A percentile compares a stretch with the other conserved stretches of the same genome.
These are phyloP conservation scores for Hybognathus amarus DNA, from an alignment of 2,797 vertebrate genomes.

Conservation along the genomic window DNA sequence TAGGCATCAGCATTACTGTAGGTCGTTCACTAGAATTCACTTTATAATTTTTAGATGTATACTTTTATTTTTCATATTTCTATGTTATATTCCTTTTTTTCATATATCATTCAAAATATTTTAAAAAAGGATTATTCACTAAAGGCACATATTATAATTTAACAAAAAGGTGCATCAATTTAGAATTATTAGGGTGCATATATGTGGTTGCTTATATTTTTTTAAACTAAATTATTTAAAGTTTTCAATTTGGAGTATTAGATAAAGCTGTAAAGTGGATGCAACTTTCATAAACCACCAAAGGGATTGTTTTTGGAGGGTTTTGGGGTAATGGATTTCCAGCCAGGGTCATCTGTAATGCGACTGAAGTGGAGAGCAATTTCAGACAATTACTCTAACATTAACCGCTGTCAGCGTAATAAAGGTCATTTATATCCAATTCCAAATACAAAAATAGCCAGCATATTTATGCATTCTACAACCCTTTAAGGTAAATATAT, in stretches of 20 bases:
- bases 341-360: not conserved
- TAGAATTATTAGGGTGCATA: not conserved
- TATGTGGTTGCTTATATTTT: not conserved
- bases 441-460: slow-evolving; percentile 10
- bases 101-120: not conserved
- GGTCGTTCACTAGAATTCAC: too few species aligned
- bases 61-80: too few species aligned
- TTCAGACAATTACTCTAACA: not conserved
- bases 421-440: slow-evolving; percentile 23
- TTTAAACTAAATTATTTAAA: not conserved
- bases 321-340: slow-evolving; percentile 9
- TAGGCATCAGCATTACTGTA: not conserved
- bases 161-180: not conserved
- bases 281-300: not conserved
- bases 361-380: not conserved
- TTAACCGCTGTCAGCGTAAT: not conserved
- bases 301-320: not conserved
- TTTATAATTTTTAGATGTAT: too few species aligned
- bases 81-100: not conserved
- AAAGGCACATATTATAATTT: not conserved
- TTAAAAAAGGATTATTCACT: not conserved
- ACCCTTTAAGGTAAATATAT: not conserved
- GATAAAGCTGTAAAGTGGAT: not conserved
- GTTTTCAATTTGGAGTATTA: not conserved
- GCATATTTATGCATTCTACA: not conserved